phyloP scores from a whole-genome alignment of 2,113 vertebrate species.

The Erythrolamprus reginae region DNA sequence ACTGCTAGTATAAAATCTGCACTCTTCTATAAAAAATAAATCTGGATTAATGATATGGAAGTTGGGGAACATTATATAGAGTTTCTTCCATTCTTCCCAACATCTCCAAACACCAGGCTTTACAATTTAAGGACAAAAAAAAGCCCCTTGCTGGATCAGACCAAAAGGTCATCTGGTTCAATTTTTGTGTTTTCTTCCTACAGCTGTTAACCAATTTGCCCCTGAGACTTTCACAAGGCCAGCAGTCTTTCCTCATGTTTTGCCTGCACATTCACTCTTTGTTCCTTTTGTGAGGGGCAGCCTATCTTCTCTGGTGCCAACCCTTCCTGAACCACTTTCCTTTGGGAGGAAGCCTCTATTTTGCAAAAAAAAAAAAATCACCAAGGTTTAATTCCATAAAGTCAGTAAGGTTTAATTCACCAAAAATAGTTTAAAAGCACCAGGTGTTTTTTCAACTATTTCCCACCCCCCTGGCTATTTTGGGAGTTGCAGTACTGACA shows the following conservation, averaged over 20 bases:
- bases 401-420: background rate
- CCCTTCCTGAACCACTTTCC: background rate
- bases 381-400: background rate
- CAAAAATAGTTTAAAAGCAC: too few species aligned
- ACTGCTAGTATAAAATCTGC: background rate
- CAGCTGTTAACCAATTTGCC: background rate
- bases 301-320: background rate
- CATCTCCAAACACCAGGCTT: background rate
- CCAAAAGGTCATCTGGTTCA: background rate
- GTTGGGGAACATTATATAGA: background rate
- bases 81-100: background rate
- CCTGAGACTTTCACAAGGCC: background rate
- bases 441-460: background rate
- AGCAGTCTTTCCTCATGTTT: background rate
- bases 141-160: background rate
- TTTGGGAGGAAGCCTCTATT: background rate
- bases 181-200: background rate
- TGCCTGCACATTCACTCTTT: background rate
- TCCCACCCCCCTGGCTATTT: background rate
- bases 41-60: too few species aligned
- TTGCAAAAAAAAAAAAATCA: background rate
- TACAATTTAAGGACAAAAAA: background rate
- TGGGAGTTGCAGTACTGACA: background rate
- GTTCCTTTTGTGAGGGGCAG: background rate
- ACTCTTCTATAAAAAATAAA: background rate